Percentiles rank a stretch among this genome's conserved stretches.
phyloP scores from a whole-genome alignment of 2,113 vertebrate genomes.

The Porphyrio hochstetteri region DNA sequence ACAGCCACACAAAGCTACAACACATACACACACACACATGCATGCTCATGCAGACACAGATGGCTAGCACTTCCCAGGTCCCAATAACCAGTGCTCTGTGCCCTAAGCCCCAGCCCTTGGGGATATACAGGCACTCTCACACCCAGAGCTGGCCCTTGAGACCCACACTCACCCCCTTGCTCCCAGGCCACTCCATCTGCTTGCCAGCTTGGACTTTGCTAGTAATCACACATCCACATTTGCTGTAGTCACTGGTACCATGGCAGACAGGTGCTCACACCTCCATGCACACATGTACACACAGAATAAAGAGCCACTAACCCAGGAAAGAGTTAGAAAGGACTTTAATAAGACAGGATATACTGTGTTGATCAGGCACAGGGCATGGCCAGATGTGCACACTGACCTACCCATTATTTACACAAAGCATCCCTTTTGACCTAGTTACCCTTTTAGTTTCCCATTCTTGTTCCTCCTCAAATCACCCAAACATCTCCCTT shows the following conservation, averaged over 20 bases:
- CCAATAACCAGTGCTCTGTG: fast-evolving
- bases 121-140: background rate
- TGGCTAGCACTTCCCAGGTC: background rate
- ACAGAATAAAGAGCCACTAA: background rate
- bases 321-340: background rate
- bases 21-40: fast-evolving
- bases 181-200: background rate
- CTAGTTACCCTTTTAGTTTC: background rate
- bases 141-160: background rate
- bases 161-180: background rate
- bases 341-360: background rate
- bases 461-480: background rate
- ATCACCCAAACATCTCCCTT: background rate
- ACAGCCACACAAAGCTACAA: too few species aligned
- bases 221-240: background rate
- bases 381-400: background rate
- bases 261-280: background rate
- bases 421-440: background rate
- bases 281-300: fast-evolving
- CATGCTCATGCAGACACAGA: background rate
- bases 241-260: fast-evolving
- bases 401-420: background rate
- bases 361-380: background rate
- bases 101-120: background rate
- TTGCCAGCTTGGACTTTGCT: background rate